These are phyloP conservation scores for Otolemur garnettii DNA, from an alignment of 2,113 vertebrate genomes.

Conservation along the genomic window DNA sequence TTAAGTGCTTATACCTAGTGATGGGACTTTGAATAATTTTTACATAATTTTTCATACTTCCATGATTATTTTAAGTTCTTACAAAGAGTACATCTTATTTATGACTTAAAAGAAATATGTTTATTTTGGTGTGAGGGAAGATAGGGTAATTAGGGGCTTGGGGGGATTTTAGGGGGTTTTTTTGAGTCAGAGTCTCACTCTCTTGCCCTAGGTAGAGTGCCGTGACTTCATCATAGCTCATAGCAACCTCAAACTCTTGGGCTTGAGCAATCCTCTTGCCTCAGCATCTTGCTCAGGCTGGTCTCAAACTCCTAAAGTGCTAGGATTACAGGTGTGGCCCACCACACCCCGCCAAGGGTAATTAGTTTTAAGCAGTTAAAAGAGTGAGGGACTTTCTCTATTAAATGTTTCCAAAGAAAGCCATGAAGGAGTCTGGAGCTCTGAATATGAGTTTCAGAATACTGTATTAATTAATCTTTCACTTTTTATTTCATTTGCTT, in stretches of 20 bases:
- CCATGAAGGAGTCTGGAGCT: background rate
- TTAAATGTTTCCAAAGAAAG: constrained; percentile 19
- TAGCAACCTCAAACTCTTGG: too few relatives aligned
- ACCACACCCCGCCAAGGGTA: background rate
- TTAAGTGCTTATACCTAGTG: background rate
- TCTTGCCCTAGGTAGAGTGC: too few relatives aligned
- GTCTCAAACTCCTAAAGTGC: too few relatives aligned
- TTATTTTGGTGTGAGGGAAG: background rate
- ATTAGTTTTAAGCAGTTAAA: background rate
- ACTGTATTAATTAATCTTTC: background rate
- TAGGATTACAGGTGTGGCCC: too few relatives aligned
- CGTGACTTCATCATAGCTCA: too few relatives aligned
- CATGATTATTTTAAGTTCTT: constrained; percentile 49
- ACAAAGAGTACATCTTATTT: constrained; percentile 32
- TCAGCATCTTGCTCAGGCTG: too few relatives aligned
- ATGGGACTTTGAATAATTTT: constrained; percentile 25
- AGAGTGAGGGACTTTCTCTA: background rate
- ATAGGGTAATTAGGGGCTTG: background rate
- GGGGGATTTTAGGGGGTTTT: too few relatives aligned
- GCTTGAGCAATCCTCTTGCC: too few relatives aligned
- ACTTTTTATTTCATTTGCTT: constrained; percentile 44
- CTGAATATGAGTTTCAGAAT: background rate
- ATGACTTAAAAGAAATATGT: background rate
- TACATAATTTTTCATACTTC: background rate
- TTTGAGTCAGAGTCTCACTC: too few relatives aligned